Base-by-base conservation (phyloP, 2,113 vertebrate species). In the Nibea albiflora region DNA sequence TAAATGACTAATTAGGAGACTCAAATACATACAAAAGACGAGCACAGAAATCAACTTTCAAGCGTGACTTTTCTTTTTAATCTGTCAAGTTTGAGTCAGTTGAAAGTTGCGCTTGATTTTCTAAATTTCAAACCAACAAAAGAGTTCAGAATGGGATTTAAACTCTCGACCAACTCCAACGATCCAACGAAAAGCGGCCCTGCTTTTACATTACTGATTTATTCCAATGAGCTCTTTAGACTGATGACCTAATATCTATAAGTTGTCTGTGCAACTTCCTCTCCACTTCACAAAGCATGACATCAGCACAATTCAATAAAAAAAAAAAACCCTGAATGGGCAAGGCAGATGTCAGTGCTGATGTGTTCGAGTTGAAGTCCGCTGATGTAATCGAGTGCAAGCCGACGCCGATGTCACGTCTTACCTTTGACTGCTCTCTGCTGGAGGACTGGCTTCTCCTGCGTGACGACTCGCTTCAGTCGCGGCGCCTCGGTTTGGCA, bases 391-490 rank as follows among this genome's bases (percentile, higher is more conserved):
- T 44, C 22, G 2, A 19, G 60, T 24, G 20, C 44, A 44, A 9
- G 4, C 52, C 0, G 9, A 5, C 6, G 35, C 26, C 10, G 47
- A 47, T 15, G 0, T 5, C 57, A 47, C 12, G 0, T 4, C 60
- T 82, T 90, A 95, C 95, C 92, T 93, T 56, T 79, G 85, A 53
- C 76, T 72, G 86, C 85, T 70, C 73, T 89, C 83, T 84, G 82
- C 72, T 76, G 86, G 81, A 10, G 73, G 53, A 64, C 16, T 0
- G 4, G 49, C 78, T 0, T 75, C 83, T 58, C 17, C 71, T 50
- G 67, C 42, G 26, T 22, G 0, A 1, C 16, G 17, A 1, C 67
- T 46, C 0, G 22, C 46, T 35, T 83, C 88, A 47, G 63, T 26
- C 68, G 2, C 57, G 28, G 63, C 39, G 2, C 26, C 44, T 31